These are phyloP conservation scores for Heteronetta atricapilla DNA, from an alignment of 2,113 vertebrate species.

Conservation along the genomic window DNA sequence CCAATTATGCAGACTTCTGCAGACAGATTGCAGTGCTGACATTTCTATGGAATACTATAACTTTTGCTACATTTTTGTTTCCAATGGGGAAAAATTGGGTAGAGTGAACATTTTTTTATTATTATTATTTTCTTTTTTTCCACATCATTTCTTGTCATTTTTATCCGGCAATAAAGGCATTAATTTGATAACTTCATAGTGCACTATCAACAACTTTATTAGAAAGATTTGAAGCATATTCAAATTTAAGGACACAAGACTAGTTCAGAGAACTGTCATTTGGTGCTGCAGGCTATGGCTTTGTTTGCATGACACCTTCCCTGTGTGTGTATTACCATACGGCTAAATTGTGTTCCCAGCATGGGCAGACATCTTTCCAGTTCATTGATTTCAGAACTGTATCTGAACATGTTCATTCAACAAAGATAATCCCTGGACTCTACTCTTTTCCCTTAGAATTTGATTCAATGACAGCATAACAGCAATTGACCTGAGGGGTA, in stretches of 20 bases:
- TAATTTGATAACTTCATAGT: constrained; percentile 24
- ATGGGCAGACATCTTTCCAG: constrained; percentile 35
- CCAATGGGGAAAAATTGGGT: not conserved
- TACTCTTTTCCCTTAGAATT: not conserved
- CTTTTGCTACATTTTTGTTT: constrained; percentile 38
- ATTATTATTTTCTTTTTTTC: not conserved
- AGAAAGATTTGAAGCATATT: constrained; percentile 47
- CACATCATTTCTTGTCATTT: not conserved
- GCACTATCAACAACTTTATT: constrained; percentile 23
- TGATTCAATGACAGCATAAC: constrained; percentile 5
- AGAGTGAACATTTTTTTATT: not conserved
- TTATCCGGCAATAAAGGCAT: not conserved
- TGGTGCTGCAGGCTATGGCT: constrained; percentile 24
- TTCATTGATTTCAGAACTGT: constrained; percentile 40
- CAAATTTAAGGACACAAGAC: constrained; percentile 33
- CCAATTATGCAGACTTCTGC: constrained; percentile 37
- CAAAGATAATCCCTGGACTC: constrained; percentile 38
- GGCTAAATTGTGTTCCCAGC: constrained; percentile 24
- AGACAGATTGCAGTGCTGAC: constrained; percentile 33
- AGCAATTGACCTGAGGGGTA: constrained; percentile 16
- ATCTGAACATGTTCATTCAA: constrained; percentile 46
- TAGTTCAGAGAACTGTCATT: constrained; percentile 42
- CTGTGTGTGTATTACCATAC: not conserved
- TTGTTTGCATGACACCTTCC: constrained; percentile 40
- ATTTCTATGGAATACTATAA: constrained; percentile 40